A percentile compares a stretch with the other conserved stretches of the same genome.
These are phyloP conservation scores for Stigmatopora nigra DNA, from an alignment of 2,113 vertebrate genomes.

Conservation along the genomic window DNA sequence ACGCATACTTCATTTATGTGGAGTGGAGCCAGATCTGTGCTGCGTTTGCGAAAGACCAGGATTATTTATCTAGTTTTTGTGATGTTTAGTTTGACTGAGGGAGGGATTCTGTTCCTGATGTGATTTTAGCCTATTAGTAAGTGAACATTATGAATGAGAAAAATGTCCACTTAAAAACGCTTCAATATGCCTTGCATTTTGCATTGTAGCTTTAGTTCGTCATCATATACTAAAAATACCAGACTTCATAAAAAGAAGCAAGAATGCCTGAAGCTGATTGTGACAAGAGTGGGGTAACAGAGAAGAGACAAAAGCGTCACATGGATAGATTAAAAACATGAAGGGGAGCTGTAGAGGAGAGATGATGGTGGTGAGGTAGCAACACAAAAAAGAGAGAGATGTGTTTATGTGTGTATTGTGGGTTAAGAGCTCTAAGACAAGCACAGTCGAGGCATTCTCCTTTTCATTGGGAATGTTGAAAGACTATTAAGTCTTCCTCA, in stretches of 20 bases:
- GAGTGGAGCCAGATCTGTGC: no score
- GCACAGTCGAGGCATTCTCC: conserved; percentile 6
- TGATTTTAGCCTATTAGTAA: neutral
- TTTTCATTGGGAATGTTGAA: neutral
- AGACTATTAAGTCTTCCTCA: conserved; percentile 14
- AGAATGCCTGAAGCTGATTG: conserved; percentile 45
- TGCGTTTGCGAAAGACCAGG: no score
- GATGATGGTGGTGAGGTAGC: conserved; percentile 36
- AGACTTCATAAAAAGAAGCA: conserved; percentile 16
- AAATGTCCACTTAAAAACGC: conserved; percentile 12
- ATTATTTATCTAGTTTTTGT: no score
- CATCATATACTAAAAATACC: conserved; percentile 38
- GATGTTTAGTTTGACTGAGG: no score
- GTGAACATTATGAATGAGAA: conserved; percentile 23
- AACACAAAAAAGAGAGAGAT: conserved; percentile 17
- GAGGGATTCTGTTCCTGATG: no score
- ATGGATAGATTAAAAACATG: conserved; percentile 57
- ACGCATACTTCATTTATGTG: no score
- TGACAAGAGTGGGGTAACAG: conserved; percentile 47
- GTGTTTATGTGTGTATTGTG: conserved; percentile 32
- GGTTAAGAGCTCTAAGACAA: conserved; percentile 20
- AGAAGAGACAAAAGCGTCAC: conserved; percentile 59
- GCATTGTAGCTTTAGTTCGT: conserved; percentile 24
- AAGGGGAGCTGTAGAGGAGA: conserved; percentile 47
- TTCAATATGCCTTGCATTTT: conserved; percentile 10